A percentile compares a stretch with the other conserved stretches of the same genome.
Evolutionary conservation across 1,140 invertebrate genomes (phyloP).

Genomic region (Drosophila arawakana): DNA sequence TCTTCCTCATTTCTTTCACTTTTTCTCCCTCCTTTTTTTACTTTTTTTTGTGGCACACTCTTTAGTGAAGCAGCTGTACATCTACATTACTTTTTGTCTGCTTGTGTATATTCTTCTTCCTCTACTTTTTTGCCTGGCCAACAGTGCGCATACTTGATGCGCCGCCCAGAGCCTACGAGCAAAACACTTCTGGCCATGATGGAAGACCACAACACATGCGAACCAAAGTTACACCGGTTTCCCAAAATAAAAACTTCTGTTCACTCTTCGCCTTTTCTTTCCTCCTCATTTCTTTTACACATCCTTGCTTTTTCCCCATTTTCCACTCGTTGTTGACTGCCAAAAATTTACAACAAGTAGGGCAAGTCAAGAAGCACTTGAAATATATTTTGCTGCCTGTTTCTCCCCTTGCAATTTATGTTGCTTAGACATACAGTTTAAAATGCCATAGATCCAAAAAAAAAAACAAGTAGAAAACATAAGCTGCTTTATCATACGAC

Average conservation of each 20-base stretch:
- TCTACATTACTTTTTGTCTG: conserved; percentile 7
- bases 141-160: conserved; percentile 79
- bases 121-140: conserved; percentile 56
- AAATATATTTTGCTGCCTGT: conserved; percentile 55
- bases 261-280: conserved; percentile 4
- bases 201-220: conserved; percentile 80
- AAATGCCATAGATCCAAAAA: conserved; percentile 27
- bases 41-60: conserved; percentile 1
- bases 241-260: conserved; percentile 22
- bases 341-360: conserved; percentile 70
- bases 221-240: conserved; percentile 60
- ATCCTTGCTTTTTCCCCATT: not conserved
- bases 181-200: conserved; percentile 50
- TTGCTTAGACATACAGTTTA: conserved; percentile 65
- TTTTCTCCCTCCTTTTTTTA: not conserved
- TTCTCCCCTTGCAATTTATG: conserved; percentile 47
- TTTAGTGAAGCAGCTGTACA: conserved; percentile 45
- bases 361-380: conserved; percentile 73
- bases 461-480: conserved; percentile 13
- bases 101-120: not conserved
- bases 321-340: conserved; percentile 8
- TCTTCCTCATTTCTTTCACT: not conserved
- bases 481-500: conserved; percentile 61
- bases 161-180: not conserved
- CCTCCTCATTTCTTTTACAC: not conserved